These are phyloP conservation scores for Cinclus mexicanus DNA, from an alignment of 2,113 vertebrate genomes.

Conservation along the genomic window DNA sequence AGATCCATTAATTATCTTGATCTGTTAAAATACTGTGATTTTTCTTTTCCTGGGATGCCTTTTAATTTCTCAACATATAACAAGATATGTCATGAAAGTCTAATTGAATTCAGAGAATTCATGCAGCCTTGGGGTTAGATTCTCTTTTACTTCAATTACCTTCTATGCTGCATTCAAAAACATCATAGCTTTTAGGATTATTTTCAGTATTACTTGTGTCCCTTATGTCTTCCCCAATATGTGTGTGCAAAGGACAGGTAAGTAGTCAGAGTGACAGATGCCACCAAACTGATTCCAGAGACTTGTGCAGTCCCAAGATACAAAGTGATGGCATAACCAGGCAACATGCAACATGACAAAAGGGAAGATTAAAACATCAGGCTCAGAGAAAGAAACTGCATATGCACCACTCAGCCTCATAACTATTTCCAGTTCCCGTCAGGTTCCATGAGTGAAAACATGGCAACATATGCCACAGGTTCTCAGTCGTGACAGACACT, in stretches of 20 bases:
- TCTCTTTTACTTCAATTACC: background rate
- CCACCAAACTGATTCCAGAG: background rate
- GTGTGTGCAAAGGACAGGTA: background rate
- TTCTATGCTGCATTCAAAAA: background rate
- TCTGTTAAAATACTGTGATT: background rate
- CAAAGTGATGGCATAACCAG: background rate
- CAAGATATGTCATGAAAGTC: background rate
- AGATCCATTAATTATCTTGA: background rate
- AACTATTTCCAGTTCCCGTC: background rate
- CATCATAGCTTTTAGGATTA: background rate
- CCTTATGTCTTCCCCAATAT: background rate
- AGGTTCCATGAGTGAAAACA: background rate
- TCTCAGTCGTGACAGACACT: background rate
- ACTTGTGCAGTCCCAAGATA: background rate
- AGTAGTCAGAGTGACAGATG: background rate
- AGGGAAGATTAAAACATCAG: background rate
- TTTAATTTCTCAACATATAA: background rate
- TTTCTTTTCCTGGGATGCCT: background rate
- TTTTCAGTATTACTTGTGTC: background rate
- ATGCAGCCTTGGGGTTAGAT: background rate
- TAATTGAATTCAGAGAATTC: background rate
- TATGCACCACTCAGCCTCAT: background rate
- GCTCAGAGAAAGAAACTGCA: background rate
- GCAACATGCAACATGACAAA: background rate
- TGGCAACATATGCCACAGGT: background rate